These are phyloP conservation scores for Drosophila gunungcola DNA, from an alignment of 1,140 invertebrate species.

Conservation along the genomic window DNA sequence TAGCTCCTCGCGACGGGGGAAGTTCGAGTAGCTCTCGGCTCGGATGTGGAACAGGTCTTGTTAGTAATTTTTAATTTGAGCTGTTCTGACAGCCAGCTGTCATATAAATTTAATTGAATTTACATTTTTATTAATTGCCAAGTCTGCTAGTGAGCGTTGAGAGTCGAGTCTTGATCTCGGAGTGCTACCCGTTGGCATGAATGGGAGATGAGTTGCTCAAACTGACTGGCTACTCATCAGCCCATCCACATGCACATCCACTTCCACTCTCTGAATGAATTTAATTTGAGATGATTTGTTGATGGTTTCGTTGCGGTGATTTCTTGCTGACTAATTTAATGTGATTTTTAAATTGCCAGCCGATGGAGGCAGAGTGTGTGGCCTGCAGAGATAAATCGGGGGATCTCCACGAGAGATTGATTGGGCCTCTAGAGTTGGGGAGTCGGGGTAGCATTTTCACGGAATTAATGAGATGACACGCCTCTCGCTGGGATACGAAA, in stretches of 20 bases:
- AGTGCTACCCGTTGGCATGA: constrained; percentile 64
- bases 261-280: constrained; percentile 69
- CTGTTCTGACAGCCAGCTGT: constrained; percentile 84
- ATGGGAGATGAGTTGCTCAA: constrained; percentile 58
- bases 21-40: constrained; percentile 15
- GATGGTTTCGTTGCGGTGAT: constrained; percentile 83
- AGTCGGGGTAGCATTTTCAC: constrained; percentile 30
- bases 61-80: constrained; percentile 85
- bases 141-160: constrained; percentile 14
- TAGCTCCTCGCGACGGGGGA: constrained; percentile 25
- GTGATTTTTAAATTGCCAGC: constrained; percentile 81
- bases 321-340: constrained; percentile 84
- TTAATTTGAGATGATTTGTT: constrained; percentile 84
- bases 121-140: constrained; percentile 85
- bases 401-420: constrained; percentile 56
- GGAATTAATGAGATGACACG: constrained; percentile 71
- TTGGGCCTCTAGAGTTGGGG: constrained; percentile 41
- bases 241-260: constrained; percentile 13
- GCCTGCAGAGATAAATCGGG: constrained; percentile 23
- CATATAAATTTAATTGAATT: constrained; percentile 85
- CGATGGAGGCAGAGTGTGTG: constrained; percentile 66
- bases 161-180: background rate
- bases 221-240: constrained; percentile 39
- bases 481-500: constrained; percentile 31
- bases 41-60: constrained; percentile 70